Base-by-base conservation (phyloP, 92 coral and sea anemone genomes). In the Muricea muricata region DNA sequence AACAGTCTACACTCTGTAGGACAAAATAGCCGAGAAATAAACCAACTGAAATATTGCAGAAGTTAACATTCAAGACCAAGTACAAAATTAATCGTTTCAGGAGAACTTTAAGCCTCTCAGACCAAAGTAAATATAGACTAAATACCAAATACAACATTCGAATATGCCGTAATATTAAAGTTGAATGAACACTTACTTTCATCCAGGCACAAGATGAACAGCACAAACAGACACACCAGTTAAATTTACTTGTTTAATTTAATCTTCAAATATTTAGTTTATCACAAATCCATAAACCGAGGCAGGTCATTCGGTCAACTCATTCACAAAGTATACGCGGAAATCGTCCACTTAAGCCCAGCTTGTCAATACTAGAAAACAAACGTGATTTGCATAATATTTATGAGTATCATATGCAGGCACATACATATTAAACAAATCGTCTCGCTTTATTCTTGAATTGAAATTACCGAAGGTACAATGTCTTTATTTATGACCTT, bases 171-270 rank as follows among this genome's bases (percentile, higher is more conserved):
- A n/a, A n/a, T n/a, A n/a, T n/a, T n/a, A 52, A 52, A 6, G 60
- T 52, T 52, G 70, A 63, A 63, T 63, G 70, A 63, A 63, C 70
- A 63, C 37, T 63, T 63, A 63, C 70, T 63, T 63, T 63, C n/a
- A 63, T 20, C 37, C 28, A 10, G n/a, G 37, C 29, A 2, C 1
- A 57, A n/a, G 25, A n/a, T 63, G 5, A 10, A 63, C 14, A 26
- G 30, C 3, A 63, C 70, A 63, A 63, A 63, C n/a, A 63, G 15
- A 25, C 14, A 24, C 17, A 30, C n/a, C 70, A 18, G 70, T 32
- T 26, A 18, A 28, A 26, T 63, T 63, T 32, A 39, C 3, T 29
- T 13, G 21, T 30, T 28, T 4, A 12, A 32, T 63, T 7, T 30
- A 4, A 10, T 30, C 37, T 20, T 26, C 70, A 63, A 13, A 28